Percentiles rank a stretch among this genome's conserved stretches.
Conservation (phyloP, 2,113 vertebrate species). For the Chascanopsetta lugubris region DNA sequence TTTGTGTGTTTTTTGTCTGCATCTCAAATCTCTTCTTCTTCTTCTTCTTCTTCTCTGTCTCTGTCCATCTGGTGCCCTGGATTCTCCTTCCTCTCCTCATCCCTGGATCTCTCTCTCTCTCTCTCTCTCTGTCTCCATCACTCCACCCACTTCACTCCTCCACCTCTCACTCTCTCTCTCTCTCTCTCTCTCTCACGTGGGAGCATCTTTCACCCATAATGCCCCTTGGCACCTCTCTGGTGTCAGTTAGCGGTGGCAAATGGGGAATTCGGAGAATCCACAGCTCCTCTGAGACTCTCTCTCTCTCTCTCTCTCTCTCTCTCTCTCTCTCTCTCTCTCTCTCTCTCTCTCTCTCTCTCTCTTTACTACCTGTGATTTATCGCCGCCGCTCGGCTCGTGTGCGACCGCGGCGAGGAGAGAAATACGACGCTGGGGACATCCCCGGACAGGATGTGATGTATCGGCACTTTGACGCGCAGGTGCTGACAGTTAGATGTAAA, state of each 20-base stretch:
- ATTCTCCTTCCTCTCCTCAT: no score
- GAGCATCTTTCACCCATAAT: conserved; percentile 61
- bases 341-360: no score
- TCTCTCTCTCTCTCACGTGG: conserved; percentile 5
- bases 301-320: not conserved
- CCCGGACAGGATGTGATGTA: not conserved
- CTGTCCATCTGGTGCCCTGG: conserved; percentile 55
- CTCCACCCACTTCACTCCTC: not conserved
- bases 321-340: not conserved
- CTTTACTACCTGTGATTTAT: conserved; percentile 33
- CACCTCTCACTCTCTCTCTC: conserved; percentile 25
- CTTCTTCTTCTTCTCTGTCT: conserved; percentile 13
- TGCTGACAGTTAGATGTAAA: not conserved
- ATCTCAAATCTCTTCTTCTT: conserved; percentile 37
- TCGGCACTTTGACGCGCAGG: not conserved
- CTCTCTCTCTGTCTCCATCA: not conserved
- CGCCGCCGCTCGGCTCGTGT: not conserved
- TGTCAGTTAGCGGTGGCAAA: conserved; percentile 42
- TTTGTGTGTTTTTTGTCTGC: conserved; percentile 47
- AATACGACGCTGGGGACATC: not conserved
- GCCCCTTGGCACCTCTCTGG: conserved; percentile 19
- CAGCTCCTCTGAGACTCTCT: conserved; percentile 18
- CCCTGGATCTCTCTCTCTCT: conserved; percentile 26
- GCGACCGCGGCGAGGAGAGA: not conserved
- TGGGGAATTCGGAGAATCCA: conserved; percentile 47